Evolutionary conservation across 2,888 invertebrate genomes (phyloP), one percentile per base, ranked within the genome.

Genomic region (Sthenelais limicola): DNA sequence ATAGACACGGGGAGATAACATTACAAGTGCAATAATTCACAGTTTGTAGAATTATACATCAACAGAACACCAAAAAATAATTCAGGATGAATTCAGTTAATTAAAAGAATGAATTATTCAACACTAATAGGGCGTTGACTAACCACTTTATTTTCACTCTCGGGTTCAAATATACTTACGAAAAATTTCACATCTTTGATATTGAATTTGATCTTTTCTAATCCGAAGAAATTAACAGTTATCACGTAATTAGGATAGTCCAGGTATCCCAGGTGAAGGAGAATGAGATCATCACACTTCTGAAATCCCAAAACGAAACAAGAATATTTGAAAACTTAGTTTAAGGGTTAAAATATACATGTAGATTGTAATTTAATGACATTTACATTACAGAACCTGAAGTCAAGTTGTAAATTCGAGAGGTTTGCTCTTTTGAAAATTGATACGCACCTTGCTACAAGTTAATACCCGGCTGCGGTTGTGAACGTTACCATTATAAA

Each of bases 161-260:
- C n/a, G n/a, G n/a, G n/a, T n/a, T n/a, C n/a, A n/a, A n/a, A n/a
- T n/a, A n/a, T n/a, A 81, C 83, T 82, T 74, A 86, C 86, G 78
- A 80, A 80, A 74, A 89, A 88, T 9, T 83, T 73, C 49, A 97
- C 91, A 84, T 95, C 93, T 80, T 92, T 92, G 81, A 97, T 94
- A 81, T 91, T 92, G 87, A 83, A 80, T 72, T 82, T 83, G 33
- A 79, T 75, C n/a, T 76, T 75, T 83, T 93, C 93, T 74, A 98
- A 90, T 18, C 94, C 96, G 84, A 93, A 92, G 87, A 98, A 94
- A 78, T 91, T 91, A 18, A 97, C 91, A 26, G 93, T 94, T 69
- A 97, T 91, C 68, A 94, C 91, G 86, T 97, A 97, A 86, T 94
- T 94, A 0, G 93, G 92, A 87, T 93, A 97, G 83, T 96, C 94